Evolutionary conservation across 2,888 invertebrate genomes (phyloP), one percentile per base, ranked within the genome.

Genomic region (Heliconius cydno): DNA sequence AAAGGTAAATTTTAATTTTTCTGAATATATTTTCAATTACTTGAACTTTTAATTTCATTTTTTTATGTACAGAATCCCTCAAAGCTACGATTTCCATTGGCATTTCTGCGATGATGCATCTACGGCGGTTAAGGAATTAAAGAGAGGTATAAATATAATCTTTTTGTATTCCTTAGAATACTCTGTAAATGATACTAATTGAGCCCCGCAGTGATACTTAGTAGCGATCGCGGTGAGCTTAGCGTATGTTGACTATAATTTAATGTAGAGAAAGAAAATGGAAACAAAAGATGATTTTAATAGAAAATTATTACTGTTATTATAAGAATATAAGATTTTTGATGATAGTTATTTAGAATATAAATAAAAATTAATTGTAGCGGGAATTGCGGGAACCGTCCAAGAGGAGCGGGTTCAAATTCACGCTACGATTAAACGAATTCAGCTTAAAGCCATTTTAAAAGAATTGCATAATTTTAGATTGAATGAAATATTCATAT

Each of bases 51-150:
- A 46, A 15, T 52, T 52, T 52, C 5, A 15, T 60, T n/a, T 60
- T n/a, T n/a, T 1, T n/a, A 3, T n/a, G 10, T 12, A 60, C 60
- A n/a, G n/a, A 60, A n/a, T 41, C 13, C 3, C 2, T 65, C 10
- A 34, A 6, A 52, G 13, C 10, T n/a, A 30, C 10, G 15, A 60
- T 38, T 67, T 68, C 38, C 28, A 60, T 60, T 60, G 25, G 30
- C 10, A 28, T 15, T 67, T 79, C 66, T 60, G 66, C 34, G 52
- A 79, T 77, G 28, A 13, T 13, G 25, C 57, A 77, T 66, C 84
- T 70, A 76, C 72, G 77, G 79, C 86, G 86, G 87, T 83, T 83
- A 82, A 88, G 87, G 87, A 90, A 88, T 88, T 84, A 87, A 88
- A 88, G 88, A 85, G 34, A 73, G 7, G 13, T 85, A 83, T 81